phyloP scores from a whole-genome alignment of 2,113 vertebrate species.

The Siniperca chuatsi region DNA sequence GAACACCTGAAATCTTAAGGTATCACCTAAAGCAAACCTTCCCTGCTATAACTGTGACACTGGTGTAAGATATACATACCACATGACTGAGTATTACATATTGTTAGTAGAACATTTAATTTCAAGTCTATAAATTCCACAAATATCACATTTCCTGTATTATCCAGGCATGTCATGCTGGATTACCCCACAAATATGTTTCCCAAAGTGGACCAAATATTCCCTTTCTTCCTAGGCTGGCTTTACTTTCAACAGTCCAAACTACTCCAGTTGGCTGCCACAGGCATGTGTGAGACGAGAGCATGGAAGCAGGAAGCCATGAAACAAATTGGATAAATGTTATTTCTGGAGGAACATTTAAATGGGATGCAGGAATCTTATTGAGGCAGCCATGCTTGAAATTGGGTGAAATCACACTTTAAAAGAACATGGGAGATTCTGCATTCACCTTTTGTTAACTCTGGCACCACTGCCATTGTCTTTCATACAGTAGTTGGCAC shows the following conservation, averaged over 20 bases:
- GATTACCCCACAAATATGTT: constrained; percentile 57
- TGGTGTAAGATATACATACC: background rate
- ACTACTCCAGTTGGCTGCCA: constrained; percentile 51
- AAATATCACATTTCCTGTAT: constrained; percentile 48
- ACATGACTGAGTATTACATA: background rate
- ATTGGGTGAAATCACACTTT: constrained; percentile 83
- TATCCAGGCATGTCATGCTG: constrained; percentile 40
- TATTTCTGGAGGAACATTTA: constrained; percentile 82
- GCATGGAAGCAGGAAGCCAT: constrained; percentile 74
- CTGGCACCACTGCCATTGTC: constrained; percentile 46
- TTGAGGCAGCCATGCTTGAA: constrained; percentile 83
- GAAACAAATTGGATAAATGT: constrained; percentile 85
- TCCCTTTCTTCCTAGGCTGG: constrained; percentile 34
- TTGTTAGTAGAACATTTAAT: constrained; percentile 43
- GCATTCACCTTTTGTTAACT: constrained; percentile 70
- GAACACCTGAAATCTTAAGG: constrained; percentile 9
- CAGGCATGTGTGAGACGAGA: constrained; percentile 65
- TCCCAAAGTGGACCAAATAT: constrained; percentile 46
- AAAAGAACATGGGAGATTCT: constrained; percentile 73
- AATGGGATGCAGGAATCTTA: constrained; percentile 79
- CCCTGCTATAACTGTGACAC: background rate
- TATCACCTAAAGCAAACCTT: background rate
- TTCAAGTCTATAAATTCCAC: constrained; percentile 27
- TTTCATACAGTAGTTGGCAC: constrained; percentile 4
- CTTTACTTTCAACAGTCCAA: constrained; percentile 38